Evolutionary conservation across 2,888 invertebrate species (phyloP), one percentile per base, ranked within the genome.

Genomic region (Torymus aiolomorphi): DNA sequence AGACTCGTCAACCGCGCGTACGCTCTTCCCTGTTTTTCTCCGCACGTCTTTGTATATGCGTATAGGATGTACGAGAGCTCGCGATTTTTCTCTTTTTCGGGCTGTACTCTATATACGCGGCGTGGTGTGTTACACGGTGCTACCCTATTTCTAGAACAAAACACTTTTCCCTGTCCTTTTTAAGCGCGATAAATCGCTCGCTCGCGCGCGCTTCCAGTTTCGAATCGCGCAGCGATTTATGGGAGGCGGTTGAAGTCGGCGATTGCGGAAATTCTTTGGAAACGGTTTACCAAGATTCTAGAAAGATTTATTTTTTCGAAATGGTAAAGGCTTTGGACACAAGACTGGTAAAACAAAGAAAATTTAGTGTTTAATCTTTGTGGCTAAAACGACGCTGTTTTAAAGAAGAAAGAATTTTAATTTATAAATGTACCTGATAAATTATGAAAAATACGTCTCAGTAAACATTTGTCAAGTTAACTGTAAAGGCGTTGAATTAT

Each of bases 151-250:
- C 52, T 65, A n/a, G 62, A 66, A 72, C 20, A 61, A 59, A 72
- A 78, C 54, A 66, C 52, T 57, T 74, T 78, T 62, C 16, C 67
- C 24, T 63, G 67, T 57, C 74, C 42, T 54, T 69, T 67, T 74
- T 57, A 74, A 69, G 57, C 14, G 52, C 74, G 31, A 78, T 78
- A 78, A 74, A 78, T 74, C 56, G 73, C 31, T 70, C 57, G 42
- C 42, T 42, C 8, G 42, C 42, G 42, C 42, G 42, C 54, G 5
- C 13, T 24, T 69, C 52, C 11, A 18, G 51, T 62, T 49, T 16
- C 2, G 65, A 70, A 11, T 12, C 1, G 5, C 0, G 12, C 42
- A 1, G 42, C 8, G 62, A 67, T 76, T 80, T 67, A 67, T 31
- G 62, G 31, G 0, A 20, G 4, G 54, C n/a, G 31, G 20, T 80